Evolutionary conservation across 23 tunicate species (phyloP).

Genomic region (Styela clava): DNA sequence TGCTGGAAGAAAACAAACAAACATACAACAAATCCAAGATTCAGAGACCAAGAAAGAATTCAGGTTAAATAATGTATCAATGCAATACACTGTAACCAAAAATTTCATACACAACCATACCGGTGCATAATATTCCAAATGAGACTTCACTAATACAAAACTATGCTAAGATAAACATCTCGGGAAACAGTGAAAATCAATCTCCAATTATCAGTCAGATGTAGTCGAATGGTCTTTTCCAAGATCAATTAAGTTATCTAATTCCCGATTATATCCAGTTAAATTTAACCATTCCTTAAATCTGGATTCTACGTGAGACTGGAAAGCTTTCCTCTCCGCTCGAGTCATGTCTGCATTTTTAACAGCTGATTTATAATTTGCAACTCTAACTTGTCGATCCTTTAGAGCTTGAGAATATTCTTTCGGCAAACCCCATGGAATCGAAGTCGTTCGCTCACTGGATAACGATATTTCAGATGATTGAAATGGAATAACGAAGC

Average conservation of each 20-base stretch:
- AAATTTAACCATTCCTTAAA: slow-evolving; percentile 72
- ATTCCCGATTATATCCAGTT: slow-evolving; percentile 65
- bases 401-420: slow-evolving; percentile 69
- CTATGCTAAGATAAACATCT: background rate
- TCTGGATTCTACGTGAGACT: slow-evolving; percentile 54
- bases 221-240: too few relatives aligned
- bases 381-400: slow-evolving; percentile 53
- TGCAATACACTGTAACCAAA: too few relatives aligned
- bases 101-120: too few relatives aligned
- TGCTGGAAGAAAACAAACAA: too few relatives aligned
- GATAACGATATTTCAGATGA: background rate
- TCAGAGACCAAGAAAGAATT: too few relatives aligned
- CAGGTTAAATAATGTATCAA: too few relatives aligned
- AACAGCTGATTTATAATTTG: slow-evolving; percentile 68
- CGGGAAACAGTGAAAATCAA: too few relatives aligned
- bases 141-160: background rate
- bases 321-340: slow-evolving; percentile 55
- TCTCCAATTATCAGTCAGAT: too few relatives aligned
- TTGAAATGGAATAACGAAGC: slow-evolving; percentile 68
- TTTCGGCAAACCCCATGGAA: slow-evolving; percentile 73
- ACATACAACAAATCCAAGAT: too few relatives aligned
- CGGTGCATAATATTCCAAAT: background rate
- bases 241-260: slow-evolving; percentile 54
- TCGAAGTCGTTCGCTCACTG: slow-evolving; percentile 25
- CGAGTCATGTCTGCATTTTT: slow-evolving; percentile 67